These are phyloP conservation scores for Cyanoliseus patagonus DNA, from an alignment of 2,113 vertebrate genomes.

Conservation along the genomic window DNA sequence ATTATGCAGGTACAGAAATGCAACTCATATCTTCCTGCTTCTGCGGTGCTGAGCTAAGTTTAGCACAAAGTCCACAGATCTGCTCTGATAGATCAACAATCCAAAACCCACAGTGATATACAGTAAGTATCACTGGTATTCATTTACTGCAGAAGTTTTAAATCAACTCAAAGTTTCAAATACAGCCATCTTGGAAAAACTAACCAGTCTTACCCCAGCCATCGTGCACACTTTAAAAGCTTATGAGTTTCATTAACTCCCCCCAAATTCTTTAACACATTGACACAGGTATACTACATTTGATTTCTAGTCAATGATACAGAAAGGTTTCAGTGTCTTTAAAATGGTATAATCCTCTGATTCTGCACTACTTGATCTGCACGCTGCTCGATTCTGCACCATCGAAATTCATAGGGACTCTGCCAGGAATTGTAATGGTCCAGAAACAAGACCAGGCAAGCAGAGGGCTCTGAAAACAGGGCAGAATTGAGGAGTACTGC, in stretches of 20 bases:
- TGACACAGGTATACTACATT: not conserved
- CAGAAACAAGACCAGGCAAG: not conserved
- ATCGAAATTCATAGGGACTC: not conserved
- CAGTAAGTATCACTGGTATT: not conserved
- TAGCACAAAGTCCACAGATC: not conserved
- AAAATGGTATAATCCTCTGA: not conserved
- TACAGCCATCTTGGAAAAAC: not conserved
- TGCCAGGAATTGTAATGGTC: not conserved
- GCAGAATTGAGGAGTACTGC: not conserved
- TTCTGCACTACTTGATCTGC: not conserved
- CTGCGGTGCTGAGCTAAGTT: fast-evolving
- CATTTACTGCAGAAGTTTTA: not conserved
- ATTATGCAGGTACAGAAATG: fast-evolving
- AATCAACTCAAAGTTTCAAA: not conserved
- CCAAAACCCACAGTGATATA: not conserved
- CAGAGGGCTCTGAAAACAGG: not conserved
- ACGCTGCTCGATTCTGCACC: not conserved
- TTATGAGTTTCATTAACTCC: fast-evolving
- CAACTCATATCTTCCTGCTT: not conserved
- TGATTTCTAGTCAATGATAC: not conserved
- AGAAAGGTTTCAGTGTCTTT: not conserved
- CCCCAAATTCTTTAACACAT: not conserved
- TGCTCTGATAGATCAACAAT: not conserved
- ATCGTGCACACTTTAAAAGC: not conserved
- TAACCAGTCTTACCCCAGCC: fast-evolving